Percentiles rank a stretch among this genome's conserved stretches.
Evolutionary conservation across 2,888 invertebrate species (phyloP).

Genomic region (Sthenelais limicola): DNA sequence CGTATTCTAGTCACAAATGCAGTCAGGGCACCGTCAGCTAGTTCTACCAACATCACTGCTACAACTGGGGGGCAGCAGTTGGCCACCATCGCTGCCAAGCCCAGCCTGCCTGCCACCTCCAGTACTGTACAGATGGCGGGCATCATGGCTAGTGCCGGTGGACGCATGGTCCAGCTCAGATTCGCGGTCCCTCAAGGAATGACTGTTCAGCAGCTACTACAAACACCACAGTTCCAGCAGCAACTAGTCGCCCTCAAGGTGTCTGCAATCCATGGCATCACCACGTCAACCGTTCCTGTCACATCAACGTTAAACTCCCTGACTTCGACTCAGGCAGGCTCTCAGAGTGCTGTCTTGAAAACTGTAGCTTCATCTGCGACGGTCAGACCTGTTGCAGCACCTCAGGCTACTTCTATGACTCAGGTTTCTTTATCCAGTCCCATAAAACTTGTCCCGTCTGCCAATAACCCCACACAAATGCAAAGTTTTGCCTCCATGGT

Average conservation of each 20-base stretch:
- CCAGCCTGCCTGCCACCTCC: too few species aligned
- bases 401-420: background rate
- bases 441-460: too few species aligned
- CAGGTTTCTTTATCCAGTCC: too few species aligned
- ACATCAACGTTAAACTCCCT: background rate
- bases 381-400: background rate
- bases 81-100: background rate
- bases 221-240: constrained; percentile 39
- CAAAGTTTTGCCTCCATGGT: background rate
- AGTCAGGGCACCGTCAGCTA: background rate
- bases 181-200: constrained; percentile 28
- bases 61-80: too few species aligned
- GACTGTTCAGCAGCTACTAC: constrained; percentile 34
- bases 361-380: too few species aligned
- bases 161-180: constrained; percentile 28
- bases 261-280: constrained; percentile 4
- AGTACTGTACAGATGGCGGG: constrained; percentile 34
- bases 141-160: constrained; percentile 12
- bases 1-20: background rate
- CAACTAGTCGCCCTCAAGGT: constrained; percentile 32
- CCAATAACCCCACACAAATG: background rate
- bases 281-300: constrained; percentile 14
- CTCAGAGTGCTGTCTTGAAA: background rate
- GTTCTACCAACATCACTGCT: background rate
- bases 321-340: background rate